Base-by-base conservation (phyloP, 1,140 invertebrate species). In the Drosophila orosa region DNA sequence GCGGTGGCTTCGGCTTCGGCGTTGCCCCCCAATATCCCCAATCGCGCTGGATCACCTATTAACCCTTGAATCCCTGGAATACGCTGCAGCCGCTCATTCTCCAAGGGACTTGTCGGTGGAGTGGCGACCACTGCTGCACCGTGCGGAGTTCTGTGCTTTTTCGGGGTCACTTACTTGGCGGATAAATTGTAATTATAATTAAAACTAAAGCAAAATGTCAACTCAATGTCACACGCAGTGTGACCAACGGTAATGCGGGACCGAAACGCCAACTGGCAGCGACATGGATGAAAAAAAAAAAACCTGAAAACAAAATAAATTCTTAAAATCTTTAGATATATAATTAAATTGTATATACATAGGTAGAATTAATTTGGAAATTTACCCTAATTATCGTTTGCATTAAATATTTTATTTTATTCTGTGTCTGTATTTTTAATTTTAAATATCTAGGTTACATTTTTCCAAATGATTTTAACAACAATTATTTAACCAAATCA, bases 151-250 rank as follows among this genome's bases (percentile, higher is more conserved):
- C 19, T 22, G 7, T 31, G 50, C 19, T 39, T 57, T 54, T 54
- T 54, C 50, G 25, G 33, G 19, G 25, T 39, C 66, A 37, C 42
- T 71, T 71, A 25, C 56, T 71, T 58, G 68, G 65, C 66, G 67
- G 22, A 44, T 58, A 72, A 72, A 54, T 67, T 65, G 61, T 69
- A 27, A 71, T 71, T 57, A 31, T 61, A 61, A 73, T 73, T 73
- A 73, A 73, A 67, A 55, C 29, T 58, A 50, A 72, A 47, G 35
- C 68, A 73, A 72, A 73, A 73, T 54, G 69, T 73, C 69, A 73
- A 73, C 69, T 73, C 69, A 73, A 73, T 73, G 69, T 73, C 69
- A 73, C 42, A 29, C 61, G 5, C 39, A 69, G 66, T 69, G 66
- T 69, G 48, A 55, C 66, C 66, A 67, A 19, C 17, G 45, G 0